A percentile compares a stretch with the other conserved stretches of the same genome.
phyloP scores from a whole-genome alignment of 2,797 vertebrate species.

The Anomalospiza imberbis region DNA sequence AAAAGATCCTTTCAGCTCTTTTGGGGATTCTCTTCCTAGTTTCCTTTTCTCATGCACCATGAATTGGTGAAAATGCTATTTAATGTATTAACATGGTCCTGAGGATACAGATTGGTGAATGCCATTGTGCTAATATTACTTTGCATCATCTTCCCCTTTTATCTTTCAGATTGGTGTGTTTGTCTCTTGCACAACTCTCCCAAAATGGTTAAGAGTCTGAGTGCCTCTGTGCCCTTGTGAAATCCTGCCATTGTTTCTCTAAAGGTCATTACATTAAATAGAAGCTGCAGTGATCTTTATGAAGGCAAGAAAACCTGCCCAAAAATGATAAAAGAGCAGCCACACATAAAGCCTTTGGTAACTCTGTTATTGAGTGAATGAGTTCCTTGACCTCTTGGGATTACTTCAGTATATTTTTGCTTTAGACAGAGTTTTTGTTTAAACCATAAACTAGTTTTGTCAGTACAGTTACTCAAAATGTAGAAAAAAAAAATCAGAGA shows the following conservation, averaged over 20 bases:
- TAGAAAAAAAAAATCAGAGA: background rate
- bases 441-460: background rate
- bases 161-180: background rate
- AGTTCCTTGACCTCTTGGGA: background rate
- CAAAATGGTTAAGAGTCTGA: background rate
- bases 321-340: background rate
- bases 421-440: background rate
- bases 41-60: background rate
- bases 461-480: background rate
- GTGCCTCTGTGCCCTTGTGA: background rate
- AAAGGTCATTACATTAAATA: background rate
- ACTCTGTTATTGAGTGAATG: background rate
- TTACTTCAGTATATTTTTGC: background rate
- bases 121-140: background rate
- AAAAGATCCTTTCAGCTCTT: background rate
- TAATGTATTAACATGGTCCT: background rate
- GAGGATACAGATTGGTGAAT: background rate
- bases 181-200: background rate
- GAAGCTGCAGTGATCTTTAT: background rate
- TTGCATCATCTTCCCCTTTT: background rate
- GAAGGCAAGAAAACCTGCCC: background rate
- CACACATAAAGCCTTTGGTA: background rate
- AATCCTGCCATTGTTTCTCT: background rate
- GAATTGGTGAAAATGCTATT: background rate
- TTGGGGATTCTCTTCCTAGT: background rate